Percentiles rank a stretch among this genome's conserved stretches.
These are phyloP conservation scores for Australoheros scitulus DNA, from an alignment of 2,113 vertebrate species.

Conservation along the genomic window DNA sequence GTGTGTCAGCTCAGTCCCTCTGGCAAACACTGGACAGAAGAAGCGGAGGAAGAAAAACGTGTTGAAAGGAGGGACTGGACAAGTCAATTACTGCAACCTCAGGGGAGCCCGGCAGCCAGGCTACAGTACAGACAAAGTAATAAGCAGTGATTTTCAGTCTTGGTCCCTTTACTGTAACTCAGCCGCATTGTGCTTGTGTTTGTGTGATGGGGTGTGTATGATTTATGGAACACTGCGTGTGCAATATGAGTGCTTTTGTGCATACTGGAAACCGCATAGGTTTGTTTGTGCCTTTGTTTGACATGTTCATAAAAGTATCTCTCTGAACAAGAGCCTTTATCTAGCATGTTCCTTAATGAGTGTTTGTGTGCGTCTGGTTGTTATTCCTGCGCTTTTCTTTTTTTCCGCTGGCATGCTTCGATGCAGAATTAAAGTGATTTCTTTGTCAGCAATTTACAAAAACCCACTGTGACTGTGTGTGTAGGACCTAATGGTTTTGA, in stretches of 20 bases:
- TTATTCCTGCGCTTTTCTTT: slow-evolving; percentile 33
- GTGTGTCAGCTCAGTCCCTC: slow-evolving; percentile 50
- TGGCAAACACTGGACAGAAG: slow-evolving; percentile 52
- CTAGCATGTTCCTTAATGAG: neutral
- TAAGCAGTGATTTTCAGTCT: slow-evolving; percentile 69
- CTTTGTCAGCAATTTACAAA: slow-evolving; percentile 66
- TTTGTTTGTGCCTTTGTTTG: neutral
- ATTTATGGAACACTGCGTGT: slow-evolving; percentile 30
- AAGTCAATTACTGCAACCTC: slow-evolving; percentile 75
- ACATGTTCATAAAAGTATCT: neutral
- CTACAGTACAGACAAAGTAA: slow-evolving; percentile 69
- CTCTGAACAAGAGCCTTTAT: neutral
- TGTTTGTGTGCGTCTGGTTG: neutral
- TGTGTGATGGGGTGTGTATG: slow-evolving; percentile 18
- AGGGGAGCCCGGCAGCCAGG: slow-evolving; percentile 60
- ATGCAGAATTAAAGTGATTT: slow-evolving; percentile 59
- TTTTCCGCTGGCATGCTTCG: slow-evolving; percentile 26
- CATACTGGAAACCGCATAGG: neutral
- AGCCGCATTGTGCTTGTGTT: slow-evolving; percentile 22
- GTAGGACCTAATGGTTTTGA: slow-evolving; percentile 33
- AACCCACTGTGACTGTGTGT: slow-evolving; percentile 38
- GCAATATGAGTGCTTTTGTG: neutral
- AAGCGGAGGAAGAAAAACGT: slow-evolving; percentile 59
- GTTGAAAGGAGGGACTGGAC: slow-evolving; percentile 65
- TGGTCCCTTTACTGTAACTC: slow-evolving; percentile 58